These are phyloP conservation scores for Pseudopodoces humilis DNA, from an alignment of 2,113 vertebrate species.

Conservation along the genomic window DNA sequence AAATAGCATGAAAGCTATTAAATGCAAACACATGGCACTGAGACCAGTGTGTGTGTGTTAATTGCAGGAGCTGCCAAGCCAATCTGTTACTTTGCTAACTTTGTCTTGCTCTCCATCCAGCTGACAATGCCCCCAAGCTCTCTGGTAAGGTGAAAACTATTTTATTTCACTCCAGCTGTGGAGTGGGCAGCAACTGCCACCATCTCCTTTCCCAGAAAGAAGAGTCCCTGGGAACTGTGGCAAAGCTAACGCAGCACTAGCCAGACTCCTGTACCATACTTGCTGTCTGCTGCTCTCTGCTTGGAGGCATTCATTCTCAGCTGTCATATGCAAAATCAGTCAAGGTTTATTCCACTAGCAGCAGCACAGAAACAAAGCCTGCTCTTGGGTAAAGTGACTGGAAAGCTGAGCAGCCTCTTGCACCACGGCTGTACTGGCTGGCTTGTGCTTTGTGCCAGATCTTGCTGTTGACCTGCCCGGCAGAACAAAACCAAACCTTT, in stretches of 20 bases:
- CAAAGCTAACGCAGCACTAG: accelerated
- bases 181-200: not conserved
- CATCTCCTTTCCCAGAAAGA: not conserved
- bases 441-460: not conserved
- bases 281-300: not conserved
- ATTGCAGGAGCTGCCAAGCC: not conserved
- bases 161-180: not conserved
- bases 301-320: not conserved
- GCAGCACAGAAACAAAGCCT: not conserved
- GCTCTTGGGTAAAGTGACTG: not conserved
- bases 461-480: accelerated
- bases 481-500: not conserved
- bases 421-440: accelerated
- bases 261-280: not conserved
- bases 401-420: not conserved
- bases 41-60: not conserved
- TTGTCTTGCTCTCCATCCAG: not conserved
- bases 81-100: not conserved
- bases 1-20: not conserved
- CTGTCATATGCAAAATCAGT: accelerated
- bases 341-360: not conserved
- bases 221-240: not conserved
- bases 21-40: not conserved
- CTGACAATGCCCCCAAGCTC: not conserved
- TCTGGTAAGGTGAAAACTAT: not conserved